phyloP scores from a whole-genome alignment of 2,113 vertebrate genomes.

The Corydoras sp. region DNA sequence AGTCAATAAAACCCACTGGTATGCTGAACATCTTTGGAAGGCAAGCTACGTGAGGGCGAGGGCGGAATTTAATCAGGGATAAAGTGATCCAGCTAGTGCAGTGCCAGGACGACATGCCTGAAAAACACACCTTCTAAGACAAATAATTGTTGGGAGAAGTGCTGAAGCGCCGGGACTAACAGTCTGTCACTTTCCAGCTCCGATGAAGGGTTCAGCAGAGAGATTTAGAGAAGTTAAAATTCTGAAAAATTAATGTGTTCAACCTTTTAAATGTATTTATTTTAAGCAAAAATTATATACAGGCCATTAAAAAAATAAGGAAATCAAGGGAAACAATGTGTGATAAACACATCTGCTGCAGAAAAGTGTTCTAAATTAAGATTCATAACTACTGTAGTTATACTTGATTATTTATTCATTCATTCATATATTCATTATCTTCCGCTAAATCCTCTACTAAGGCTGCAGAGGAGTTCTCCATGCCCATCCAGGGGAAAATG shows the following conservation, averaged over 20 bases:
- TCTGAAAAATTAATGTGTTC: constrained; percentile 35
- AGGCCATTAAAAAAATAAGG: too few species aligned
- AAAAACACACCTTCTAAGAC: constrained; percentile 49
- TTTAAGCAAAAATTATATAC: too few species aligned
- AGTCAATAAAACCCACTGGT: constrained; percentile 72
- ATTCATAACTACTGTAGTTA: too few species aligned
- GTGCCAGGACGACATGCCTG: constrained; percentile 47
- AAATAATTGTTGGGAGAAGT: constrained; percentile 51
- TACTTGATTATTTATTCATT: too few species aligned
- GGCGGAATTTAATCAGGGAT: constrained; percentile 67
- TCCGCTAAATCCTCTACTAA: too few species aligned
- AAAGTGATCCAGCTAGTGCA: constrained; percentile 58
- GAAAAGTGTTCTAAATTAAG: too few species aligned
- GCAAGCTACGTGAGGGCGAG: constrained; percentile 55
- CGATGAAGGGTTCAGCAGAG: constrained; percentile 15
- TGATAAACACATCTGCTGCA: too few species aligned
- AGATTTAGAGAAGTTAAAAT: constrained; percentile 50
- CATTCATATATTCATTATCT: too few species aligned
- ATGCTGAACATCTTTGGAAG: constrained; percentile 71
- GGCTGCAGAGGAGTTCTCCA: too few species aligned
- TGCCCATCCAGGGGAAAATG: too few species aligned
- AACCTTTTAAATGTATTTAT: too few species aligned
- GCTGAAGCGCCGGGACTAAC: constrained; percentile 36
- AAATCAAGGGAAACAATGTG: too few species aligned
- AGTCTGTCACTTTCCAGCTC: constrained; percentile 14